Percentiles rank a stretch among this genome's conserved stretches.
Evolutionary conservation across 2,113 vertebrate genomes (phyloP).

Genomic region (Procavia capensis): DNA sequence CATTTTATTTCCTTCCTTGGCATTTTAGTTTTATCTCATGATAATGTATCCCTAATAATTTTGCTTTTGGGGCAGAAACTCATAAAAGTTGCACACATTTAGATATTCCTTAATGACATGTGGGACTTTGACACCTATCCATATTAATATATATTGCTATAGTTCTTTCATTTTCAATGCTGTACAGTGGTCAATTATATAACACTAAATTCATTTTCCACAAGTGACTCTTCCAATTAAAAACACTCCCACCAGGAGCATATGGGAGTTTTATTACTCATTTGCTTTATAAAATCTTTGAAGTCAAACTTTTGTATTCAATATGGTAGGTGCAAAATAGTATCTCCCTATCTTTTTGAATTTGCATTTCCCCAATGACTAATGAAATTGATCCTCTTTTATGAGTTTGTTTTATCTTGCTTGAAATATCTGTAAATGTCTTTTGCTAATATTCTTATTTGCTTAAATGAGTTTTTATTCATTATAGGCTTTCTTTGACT

Average conservation of each 20-base stretch:
- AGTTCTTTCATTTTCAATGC: not conserved
- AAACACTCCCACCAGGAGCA: not conserved
- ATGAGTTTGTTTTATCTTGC: slow-evolving; percentile 1
- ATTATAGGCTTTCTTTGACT: not conserved
- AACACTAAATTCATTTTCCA: not conserved
- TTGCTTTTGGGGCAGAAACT: slow-evolving; percentile 39
- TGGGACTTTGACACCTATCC: not conserved
- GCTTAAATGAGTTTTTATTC: not conserved
- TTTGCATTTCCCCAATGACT: not conserved
- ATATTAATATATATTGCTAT: not conserved
- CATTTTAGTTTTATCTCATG: slow-evolving; percentile 12
- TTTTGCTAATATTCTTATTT: not conserved
- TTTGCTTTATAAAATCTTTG: slow-evolving; percentile 3
- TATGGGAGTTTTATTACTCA: slow-evolving; percentile 1
- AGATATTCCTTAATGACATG: not conserved
- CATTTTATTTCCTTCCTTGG: not conserved
- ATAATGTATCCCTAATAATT: not conserved
- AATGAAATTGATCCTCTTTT: not conserved
- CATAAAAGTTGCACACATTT: not conserved
- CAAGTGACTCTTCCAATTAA: not conserved
- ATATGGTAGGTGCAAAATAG: not conserved
- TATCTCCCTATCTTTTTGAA: not conserved
- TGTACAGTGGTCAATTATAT: not conserved
- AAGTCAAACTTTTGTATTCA: slow-evolving; percentile 17
- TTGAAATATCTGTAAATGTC: slow-evolving; percentile 44